Conservation (phyloP, 2,113 vertebrate genomes). For the Corydoras maculifer region DNA sequence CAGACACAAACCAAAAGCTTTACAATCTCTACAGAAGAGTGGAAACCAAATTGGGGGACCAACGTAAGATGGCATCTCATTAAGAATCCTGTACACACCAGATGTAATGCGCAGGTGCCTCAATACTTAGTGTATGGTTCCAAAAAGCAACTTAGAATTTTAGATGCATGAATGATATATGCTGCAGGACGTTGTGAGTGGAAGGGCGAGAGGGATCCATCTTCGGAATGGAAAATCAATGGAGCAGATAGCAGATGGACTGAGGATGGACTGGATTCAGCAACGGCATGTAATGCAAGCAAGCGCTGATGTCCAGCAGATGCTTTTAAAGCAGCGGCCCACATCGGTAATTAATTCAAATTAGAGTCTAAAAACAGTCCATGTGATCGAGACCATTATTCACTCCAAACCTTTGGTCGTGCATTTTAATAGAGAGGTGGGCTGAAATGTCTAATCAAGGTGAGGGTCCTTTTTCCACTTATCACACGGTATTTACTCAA, state of each 20-base stretch:
- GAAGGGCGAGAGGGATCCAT: constrained; percentile 6
- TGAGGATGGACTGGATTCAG: constrained; percentile 15
- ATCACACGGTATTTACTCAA: background rate
- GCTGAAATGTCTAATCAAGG: constrained; percentile 27
- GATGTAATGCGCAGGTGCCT: too few species aligned
- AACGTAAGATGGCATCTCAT: too few species aligned
- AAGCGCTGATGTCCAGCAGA: constrained; percentile 19
- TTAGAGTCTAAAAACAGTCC: constrained; percentile 12
- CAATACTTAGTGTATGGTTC: too few species aligned
- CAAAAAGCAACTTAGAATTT: background rate
- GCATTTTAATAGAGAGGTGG: constrained; percentile 18
- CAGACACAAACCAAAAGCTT: constrained; percentile 14
- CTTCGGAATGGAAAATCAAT: constrained; percentile 37
- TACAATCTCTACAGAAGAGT: too few species aligned
- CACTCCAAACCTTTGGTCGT: constrained; percentile 4
- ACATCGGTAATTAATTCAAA: constrained; percentile 33
- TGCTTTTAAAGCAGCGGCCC: constrained; percentile 30
- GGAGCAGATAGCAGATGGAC: constrained; percentile 24
- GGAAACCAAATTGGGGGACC: too few species aligned
- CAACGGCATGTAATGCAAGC: constrained; percentile 21
- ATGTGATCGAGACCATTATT: constrained; percentile 13
- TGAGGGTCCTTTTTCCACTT: background rate
- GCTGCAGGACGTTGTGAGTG: background rate
- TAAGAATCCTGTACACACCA: too few species aligned
- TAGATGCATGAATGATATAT: constrained; percentile 1